phyloP scores from a whole-genome alignment of 2,797 vertebrate species.

The Onychomys leucogaster region DNA sequence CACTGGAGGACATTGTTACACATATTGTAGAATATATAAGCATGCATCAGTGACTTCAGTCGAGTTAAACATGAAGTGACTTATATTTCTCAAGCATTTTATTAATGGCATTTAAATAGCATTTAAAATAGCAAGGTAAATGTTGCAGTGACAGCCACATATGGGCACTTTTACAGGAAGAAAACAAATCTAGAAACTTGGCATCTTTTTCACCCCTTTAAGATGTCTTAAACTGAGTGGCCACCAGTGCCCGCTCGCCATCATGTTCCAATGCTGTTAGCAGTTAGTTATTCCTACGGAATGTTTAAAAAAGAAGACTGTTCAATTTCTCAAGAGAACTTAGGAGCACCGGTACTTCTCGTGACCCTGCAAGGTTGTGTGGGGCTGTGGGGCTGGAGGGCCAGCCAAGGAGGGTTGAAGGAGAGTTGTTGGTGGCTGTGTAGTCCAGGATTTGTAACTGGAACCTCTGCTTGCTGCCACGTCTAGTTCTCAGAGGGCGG shows the following conservation, averaged over 20 bases:
- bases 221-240: slow-evolving; percentile 1
- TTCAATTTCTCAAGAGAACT: slow-evolving; percentile 22
- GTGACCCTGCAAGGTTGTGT: background rate
- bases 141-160: slow-evolving; percentile 13
- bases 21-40: background rate
- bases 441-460: background rate
- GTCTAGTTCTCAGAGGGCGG: background rate
- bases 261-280: slow-evolving; percentile 20
- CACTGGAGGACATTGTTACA: background rate
- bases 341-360: background rate
- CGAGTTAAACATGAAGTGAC: background rate
- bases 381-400: background rate
- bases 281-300: slow-evolving; percentile 14
- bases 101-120: background rate
- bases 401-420: background rate
- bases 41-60: background rate
- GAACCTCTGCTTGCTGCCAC: background rate
- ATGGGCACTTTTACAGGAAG: background rate
- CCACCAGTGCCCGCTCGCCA: background rate
- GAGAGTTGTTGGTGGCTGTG: background rate
- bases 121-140: slow-evolving; percentile 27
- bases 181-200: slow-evolving; percentile 32
- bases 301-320: slow-evolving; percentile 23
- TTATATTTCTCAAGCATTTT: background rate
- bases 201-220: background rate